phyloP scores from a whole-genome alignment of 1,140 invertebrate genomes.

The Heliconius congener region DNA sequence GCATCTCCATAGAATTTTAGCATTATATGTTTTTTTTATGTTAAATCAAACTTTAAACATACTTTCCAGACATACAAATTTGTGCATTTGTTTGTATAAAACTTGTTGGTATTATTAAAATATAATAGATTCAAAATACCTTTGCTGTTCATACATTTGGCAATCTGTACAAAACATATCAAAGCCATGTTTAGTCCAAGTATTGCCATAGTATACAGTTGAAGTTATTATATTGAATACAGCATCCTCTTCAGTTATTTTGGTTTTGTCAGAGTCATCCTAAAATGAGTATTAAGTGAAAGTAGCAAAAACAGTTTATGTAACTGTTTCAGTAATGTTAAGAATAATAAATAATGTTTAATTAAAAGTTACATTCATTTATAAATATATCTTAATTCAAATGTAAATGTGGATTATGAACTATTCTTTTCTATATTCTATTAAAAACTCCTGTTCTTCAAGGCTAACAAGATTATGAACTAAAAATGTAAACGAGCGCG shows the following conservation, averaged over 20 bases:
- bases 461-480: constrained; percentile 54
- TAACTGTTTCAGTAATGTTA: not conserved
- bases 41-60: no score
- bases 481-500: constrained; percentile 34
- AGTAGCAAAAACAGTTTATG: constrained; percentile 20
- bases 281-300: constrained; percentile 37
- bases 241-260: constrained; percentile 81
- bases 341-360: not conserved
- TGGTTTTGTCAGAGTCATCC: constrained; percentile 70
- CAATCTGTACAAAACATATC: constrained; percentile 82
- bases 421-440: not conserved
- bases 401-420: not conserved
- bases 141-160: constrained; percentile 79
- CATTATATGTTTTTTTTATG: no score
- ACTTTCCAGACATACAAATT: no score
- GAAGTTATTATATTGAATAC: constrained; percentile 86
- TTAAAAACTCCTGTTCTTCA: constrained; percentile 40
- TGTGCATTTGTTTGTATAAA: no score
- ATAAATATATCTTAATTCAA: not conserved
- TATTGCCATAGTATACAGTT: constrained; percentile 83
- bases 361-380: not conserved
- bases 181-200: constrained; percentile 84
- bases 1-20: no score
- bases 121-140: constrained; percentile 42
- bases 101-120: not conserved